A percentile compares a stretch with the other conserved stretches of the same genome.
Evolutionary conservation across 2,888 invertebrate genomes (phyloP).

Genomic region (Ormyrus thymus): DNA sequence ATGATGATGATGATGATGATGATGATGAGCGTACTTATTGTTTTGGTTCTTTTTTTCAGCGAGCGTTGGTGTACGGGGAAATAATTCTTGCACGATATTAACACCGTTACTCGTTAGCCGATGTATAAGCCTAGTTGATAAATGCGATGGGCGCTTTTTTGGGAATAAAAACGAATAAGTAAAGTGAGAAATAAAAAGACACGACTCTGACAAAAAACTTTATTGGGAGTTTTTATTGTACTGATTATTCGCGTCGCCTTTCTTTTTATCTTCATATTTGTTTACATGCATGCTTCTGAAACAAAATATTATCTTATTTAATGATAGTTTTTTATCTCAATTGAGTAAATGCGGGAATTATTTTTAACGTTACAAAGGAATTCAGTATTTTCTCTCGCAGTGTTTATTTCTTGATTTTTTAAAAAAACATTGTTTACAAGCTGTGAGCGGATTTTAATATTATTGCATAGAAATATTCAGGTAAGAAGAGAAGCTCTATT

Average conservation of each 20-base stretch:
- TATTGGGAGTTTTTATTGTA: not conserved
- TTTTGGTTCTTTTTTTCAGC: conserved; percentile 34
- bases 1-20: no score
- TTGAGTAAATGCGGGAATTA: no score
- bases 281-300: not conserved
- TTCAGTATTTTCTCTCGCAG: no score
- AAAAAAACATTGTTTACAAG: no score
- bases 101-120: conserved; percentile 57
- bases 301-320: not conserved
- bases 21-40: not conserved
- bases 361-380: no score
- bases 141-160: conserved; percentile 55
- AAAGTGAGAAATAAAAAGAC: conserved; percentile 56
- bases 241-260: conserved; percentile 7
- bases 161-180: conserved; percentile 55
- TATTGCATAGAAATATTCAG: no score
- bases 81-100: conserved; percentile 57
- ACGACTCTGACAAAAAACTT: conserved; percentile 51
- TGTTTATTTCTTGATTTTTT: no score
- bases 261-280: not conserved
- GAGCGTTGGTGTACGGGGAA: conserved; percentile 47
- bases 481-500: no score
- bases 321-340: not conserved
- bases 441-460: no score
- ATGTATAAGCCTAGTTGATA: conserved; percentile 56